Percentiles rank a stretch among this genome's conserved stretches.
Conservation (phyloP, 1,140 invertebrate species). For the Harlomillsia oculata region DNA sequence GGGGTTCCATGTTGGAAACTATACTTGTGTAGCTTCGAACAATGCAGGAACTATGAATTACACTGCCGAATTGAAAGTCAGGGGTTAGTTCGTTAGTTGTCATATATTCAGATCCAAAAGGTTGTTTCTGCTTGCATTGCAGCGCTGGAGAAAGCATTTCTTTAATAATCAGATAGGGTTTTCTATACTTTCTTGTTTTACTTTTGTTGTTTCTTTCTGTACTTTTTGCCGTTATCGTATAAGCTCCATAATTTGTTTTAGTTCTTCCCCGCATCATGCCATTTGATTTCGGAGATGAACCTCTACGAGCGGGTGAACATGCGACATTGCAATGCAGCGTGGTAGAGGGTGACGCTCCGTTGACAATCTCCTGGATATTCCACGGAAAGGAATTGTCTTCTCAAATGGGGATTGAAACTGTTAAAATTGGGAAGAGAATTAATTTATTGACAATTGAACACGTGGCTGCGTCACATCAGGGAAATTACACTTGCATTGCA, state of each 20-base stretch:
- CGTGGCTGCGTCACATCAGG: conserved; percentile 40
- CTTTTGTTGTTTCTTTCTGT: too few relatives aligned
- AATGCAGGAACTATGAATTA: conserved; percentile 51
- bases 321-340: conserved; percentile 55
- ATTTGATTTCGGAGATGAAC: conserved; percentile 48
- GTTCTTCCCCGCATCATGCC: conserved; percentile 52
- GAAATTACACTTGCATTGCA: conserved; percentile 47
- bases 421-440: conserved; percentile 52
- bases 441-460: conserved; percentile 45
- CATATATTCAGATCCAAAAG: too few relatives aligned
- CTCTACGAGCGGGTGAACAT: conserved; percentile 49
- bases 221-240: too few relatives aligned
- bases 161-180: too few relatives aligned
- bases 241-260: too few relatives aligned
- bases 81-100: too few relatives aligned
- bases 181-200: too few relatives aligned
- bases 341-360: conserved; percentile 48
- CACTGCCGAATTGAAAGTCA: conserved; percentile 45
- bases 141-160: too few relatives aligned
- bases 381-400: conserved; percentile 37
- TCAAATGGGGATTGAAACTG: conserved; percentile 39
- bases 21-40: conserved; percentile 62
- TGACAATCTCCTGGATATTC: conserved; percentile 47
- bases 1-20: conserved; percentile 54
- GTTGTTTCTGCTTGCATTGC: too few relatives aligned